Conservation (phyloP, 1,140 invertebrate species). For the Ceratina japonica region DNA sequence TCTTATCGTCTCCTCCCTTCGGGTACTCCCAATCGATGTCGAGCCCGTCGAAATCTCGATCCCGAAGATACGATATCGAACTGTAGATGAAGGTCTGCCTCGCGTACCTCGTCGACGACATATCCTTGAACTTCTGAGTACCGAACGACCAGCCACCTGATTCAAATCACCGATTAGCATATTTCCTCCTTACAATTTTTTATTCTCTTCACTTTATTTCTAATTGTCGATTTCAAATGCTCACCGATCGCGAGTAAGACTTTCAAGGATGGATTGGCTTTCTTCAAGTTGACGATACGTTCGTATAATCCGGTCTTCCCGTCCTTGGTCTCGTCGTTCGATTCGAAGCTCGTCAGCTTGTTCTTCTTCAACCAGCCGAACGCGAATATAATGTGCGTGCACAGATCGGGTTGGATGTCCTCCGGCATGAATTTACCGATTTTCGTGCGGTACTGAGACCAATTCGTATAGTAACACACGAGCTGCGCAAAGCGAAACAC, state of each 20-base stretch:
- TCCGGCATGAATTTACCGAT: constrained; percentile 96
- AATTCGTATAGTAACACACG: constrained; percentile 98
- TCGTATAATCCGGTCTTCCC: constrained; percentile 95
- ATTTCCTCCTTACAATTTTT: background rate
- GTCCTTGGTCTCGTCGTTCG: constrained; percentile 95
- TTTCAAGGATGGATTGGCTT: constrained; percentile 94
- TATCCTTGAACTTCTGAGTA: constrained; percentile 96
- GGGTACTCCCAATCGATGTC: constrained; percentile 99
- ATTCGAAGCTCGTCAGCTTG: constrained; percentile 93
- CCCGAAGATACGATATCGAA: constrained; percentile 92
- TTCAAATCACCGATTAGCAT: constrained; percentile 35
- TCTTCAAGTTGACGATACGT: constrained; percentile 89
- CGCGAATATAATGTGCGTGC: constrained; percentile 97
- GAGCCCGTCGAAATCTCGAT: constrained; percentile 93
- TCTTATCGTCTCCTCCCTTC: constrained; percentile 95
- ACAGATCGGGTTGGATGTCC: constrained; percentile 96
- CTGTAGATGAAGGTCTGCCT: constrained; percentile 96
- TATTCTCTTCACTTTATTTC: too few relatives aligned
- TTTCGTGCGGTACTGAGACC: constrained; percentile 97
- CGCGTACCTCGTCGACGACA: constrained; percentile 91
- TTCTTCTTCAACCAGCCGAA: constrained; percentile 98
- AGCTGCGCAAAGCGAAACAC: constrained; percentile 78
- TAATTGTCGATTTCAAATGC: constrained; percentile 61
- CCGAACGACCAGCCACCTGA: constrained; percentile 96
- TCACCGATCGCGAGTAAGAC: constrained; percentile 93